Evolutionary conservation across 1,140 invertebrate species (phyloP).

Genomic region (Drosophila kepulauana): DNA sequence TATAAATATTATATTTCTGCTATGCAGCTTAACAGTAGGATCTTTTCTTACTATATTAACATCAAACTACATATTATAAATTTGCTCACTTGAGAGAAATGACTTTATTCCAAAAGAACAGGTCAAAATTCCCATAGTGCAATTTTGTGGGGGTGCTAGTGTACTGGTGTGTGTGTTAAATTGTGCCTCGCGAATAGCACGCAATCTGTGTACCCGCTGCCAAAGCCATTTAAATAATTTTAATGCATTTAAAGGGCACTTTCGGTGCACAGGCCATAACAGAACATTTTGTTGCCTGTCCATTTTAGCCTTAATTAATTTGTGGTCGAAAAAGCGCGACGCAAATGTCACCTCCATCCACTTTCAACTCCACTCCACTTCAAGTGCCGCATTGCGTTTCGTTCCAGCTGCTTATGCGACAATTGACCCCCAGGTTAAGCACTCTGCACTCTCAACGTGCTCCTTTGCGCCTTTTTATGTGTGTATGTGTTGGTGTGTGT

Average conservation of each 20-base stretch:
- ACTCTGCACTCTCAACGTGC: neutral
- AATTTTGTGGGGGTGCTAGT: no score
- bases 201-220: neutral
- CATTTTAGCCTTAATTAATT: constrained; percentile 31
- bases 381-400: no score
- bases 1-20: no score
- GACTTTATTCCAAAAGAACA: no score
- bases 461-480: constrained; percentile 11
- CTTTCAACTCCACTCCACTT: neutral
- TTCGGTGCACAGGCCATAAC: constrained; percentile 1
- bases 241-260: constrained; percentile 36
- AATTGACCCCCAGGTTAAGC: constrained; percentile 55
- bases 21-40: no score
- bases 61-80: no score
- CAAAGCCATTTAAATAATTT: constrained; percentile 27
- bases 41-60: no score
- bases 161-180: neutral
- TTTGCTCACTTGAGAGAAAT: no score
- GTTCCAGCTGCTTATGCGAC: constrained; percentile 34
- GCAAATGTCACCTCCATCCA: constrained; percentile 3
- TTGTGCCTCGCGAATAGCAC: constrained; percentile 2
- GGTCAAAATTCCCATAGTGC: no score
- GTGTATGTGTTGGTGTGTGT: neutral
- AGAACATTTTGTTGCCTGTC: constrained; percentile 9
- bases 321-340: constrained; percentile 17